phyloP scores from a whole-genome alignment of 1,140 invertebrate species.

The Brachionus manjavacas region DNA sequence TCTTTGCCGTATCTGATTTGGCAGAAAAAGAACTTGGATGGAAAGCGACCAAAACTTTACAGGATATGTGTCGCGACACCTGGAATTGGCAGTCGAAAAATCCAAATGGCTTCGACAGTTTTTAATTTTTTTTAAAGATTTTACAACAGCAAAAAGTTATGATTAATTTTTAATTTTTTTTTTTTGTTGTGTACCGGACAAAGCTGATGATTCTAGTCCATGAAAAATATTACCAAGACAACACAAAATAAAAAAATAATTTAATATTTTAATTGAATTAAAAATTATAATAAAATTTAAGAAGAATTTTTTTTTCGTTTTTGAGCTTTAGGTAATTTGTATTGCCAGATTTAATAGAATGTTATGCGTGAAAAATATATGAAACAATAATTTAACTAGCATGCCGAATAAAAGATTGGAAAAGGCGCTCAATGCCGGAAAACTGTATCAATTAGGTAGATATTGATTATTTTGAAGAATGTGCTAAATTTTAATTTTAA shows the following conservation, averaged over 20 bases:
- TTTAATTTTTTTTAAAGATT: neutral
- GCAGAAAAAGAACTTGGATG: constrained; percentile 74
- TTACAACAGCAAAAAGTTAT: too few relatives aligned
- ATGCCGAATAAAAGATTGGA: constrained; percentile 23
- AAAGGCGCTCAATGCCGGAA: constrained; percentile 2
- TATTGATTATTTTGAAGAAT: neutral
- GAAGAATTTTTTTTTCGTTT: neutral
- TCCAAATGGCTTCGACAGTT: neutral
- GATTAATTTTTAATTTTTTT: neutral
- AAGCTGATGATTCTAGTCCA: neutral
- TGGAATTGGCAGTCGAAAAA: constrained; percentile 79
- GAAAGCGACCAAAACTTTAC: constrained; percentile 70
- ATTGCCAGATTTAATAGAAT: neutral
- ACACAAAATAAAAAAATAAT: neutral
- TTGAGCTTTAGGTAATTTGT: neutral
- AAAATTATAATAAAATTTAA: neutral
- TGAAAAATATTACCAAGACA: neutral
- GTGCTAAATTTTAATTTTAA: too few relatives aligned
- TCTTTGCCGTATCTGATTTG: constrained; percentile 74
- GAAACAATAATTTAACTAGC: neutral
- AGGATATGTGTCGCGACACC: constrained; percentile 81
- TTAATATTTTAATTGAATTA: neutral
- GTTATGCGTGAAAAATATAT: neutral
- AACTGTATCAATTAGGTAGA: constrained; percentile 15
- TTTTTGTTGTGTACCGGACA: neutral